Base-by-base conservation (phyloP, 2,888 invertebrate genomes). In the Drosophila prolongata region DNA sequence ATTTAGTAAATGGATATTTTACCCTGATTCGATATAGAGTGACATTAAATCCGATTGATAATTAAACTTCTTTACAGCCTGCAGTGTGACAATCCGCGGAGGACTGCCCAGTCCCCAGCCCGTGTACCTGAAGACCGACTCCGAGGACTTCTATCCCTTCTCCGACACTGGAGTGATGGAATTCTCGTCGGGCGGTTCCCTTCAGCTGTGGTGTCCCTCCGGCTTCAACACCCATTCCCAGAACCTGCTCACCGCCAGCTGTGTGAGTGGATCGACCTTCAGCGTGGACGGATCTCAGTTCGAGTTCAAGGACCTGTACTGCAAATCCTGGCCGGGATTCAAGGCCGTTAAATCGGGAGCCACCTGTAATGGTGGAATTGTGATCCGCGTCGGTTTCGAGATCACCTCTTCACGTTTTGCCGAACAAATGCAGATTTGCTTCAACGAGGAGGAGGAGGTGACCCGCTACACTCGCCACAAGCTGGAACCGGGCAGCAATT, bases 41-140 rank as follows among this genome's bases (percentile, higher is more conserved):
- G 27, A 27, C 0, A 6, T 27, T 6, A 27, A 27, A 6, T 6
- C 6, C 27, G 6, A 27, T 30, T 8, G 1, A 8, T 35, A 3
- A 4, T 35, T 35, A 35, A 11, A 35, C 1, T 3, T 1, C n/a
- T 11, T 1, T 27, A 13, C 24, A 90, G 90, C 56, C 14, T 90
- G 91, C 62, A 79, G 61, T 50, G 78, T 91, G 14, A 76, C 77
- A 9, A 80, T 91, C 55, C 81, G 86, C n/a, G 74, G 85, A 65
- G 84, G 81, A n/a, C 65, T 91, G 34, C 85, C 76, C 6, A 76
- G 94, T 49, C 95, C 95, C 0, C 94, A 95, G 81, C 95, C 95
- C 0, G 92, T 95, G 16, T 93, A 94, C 70, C 78, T 95, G 6
- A 91, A 90, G 61, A 90, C 93, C 1, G 90, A 93, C 6, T 87